These are phyloP conservation scores for Coptodon rendalli DNA, from an alignment of 2,113 vertebrate species.

Conservation along the genomic window DNA sequence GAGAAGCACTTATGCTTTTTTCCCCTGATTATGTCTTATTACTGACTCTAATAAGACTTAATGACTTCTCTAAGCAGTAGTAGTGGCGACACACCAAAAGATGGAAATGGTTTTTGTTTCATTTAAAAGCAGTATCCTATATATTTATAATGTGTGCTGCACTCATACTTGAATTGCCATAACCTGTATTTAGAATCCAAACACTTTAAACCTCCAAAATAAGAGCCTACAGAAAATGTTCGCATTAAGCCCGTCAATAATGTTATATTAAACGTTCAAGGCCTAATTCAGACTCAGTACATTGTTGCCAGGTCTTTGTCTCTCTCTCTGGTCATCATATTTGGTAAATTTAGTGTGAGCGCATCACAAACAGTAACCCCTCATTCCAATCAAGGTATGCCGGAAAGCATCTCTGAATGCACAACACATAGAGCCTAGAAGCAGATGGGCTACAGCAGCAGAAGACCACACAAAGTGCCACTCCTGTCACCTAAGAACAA, in stretches of 20 bases:
- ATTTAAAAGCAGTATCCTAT: background rate
- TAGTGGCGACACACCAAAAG: background rate
- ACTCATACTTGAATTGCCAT: background rate
- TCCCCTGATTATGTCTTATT: background rate
- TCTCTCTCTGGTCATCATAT: background rate
- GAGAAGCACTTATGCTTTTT: background rate
- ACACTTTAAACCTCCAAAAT: background rate
- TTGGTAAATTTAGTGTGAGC: background rate
- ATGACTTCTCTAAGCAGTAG: background rate
- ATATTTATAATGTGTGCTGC: background rate
- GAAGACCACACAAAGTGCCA: background rate
- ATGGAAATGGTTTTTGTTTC: background rate
- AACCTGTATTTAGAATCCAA: background rate
- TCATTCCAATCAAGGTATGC: background rate
- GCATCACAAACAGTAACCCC: background rate
- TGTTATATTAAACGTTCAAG: background rate
- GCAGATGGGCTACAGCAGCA: background rate
- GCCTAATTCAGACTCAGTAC: background rate
- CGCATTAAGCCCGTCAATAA: background rate
- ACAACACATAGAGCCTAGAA: background rate
- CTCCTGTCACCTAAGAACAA: background rate
- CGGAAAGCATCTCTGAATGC: background rate
- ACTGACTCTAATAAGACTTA: background rate
- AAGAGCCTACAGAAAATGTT: background rate
- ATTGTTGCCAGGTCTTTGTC: background rate